Evolutionary conservation across 2,113 vertebrate species (phyloP), one percentile per base, ranked within the genome.

Genomic region (Upupa epops): DNA sequence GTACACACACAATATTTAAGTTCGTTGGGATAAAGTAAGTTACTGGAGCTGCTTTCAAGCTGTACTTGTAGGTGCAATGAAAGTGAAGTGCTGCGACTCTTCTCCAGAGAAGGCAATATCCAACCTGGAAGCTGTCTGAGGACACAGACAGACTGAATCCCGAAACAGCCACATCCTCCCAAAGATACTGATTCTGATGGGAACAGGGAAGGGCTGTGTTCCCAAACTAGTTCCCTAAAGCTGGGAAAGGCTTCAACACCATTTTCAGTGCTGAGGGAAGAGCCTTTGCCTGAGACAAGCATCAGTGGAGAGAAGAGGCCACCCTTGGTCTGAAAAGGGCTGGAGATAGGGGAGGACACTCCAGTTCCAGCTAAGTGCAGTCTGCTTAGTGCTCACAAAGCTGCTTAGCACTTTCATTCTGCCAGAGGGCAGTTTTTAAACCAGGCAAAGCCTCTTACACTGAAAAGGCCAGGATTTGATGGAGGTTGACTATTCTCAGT

Each of bases 311-410:
- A 61, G 73, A 34, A 40, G 85, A 86, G 64, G 66, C 71, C 63
- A 16, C 9, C 55, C 58, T 73, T 80, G 66, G 90, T 84, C 36
- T 84, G 72, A n/a, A 17, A 76, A 56, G 83, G 71, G 65, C 55
- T 77, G 91, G 80, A 54, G 84, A 25, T 2, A 73, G 74, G 79
- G 76, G 52, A 81, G 86, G 90, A 83, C 45, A 48, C 36, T 83
- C 75, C 60, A 73, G 72, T 75, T 89, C 94, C 89, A 84, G 91
- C 88, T 94, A 31, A 70, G 68, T 68, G 86, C 76, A 93, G 95
- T 29, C 61, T 2, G 94, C 90, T 96, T 97, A 96, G 75, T 19
- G 88, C 82, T 93, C 77, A 13, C 79, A 96, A 97, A 97, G 96
- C 95, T 72, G 96, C 96, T 97, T 97, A 96, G 49, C 58, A 8